phyloP scores from a whole-genome alignment of 1,140 invertebrate genomes.

The Monochamus saltuarius region DNA sequence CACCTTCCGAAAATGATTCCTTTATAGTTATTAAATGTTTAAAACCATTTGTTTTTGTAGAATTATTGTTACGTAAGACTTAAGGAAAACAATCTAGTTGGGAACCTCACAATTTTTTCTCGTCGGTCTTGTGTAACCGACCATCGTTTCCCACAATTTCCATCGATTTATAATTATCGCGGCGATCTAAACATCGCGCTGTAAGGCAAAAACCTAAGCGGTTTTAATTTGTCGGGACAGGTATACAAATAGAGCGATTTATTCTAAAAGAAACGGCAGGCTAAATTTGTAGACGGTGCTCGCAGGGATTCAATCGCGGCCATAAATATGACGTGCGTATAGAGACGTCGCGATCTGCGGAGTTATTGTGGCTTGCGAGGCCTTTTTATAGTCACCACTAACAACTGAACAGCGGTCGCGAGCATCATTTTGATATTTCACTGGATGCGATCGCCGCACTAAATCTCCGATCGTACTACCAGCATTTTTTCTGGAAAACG shows the following conservation, averaged over 20 bases:
- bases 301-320: conserved; percentile 22
- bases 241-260: conserved; percentile 39
- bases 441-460: conserved; percentile 17
- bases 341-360: conserved; percentile 26
- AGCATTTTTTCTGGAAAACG: background rate
- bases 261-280: conserved; percentile 29
- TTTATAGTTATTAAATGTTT: too few relatives aligned
- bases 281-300: conserved; percentile 34
- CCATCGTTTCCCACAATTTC: too few relatives aligned
- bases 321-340: conserved; percentile 32
- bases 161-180: too few relatives aligned
- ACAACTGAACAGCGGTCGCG: conserved; percentile 24
- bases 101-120: too few relatives aligned
- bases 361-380: conserved; percentile 31
- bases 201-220: conserved; percentile 7
- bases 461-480: conserved; percentile 8
- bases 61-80: too few relatives aligned
- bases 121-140: too few relatives aligned
- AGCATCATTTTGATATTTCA: conserved; percentile 28
- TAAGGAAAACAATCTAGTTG: too few relatives aligned
- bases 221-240: conserved; percentile 32
- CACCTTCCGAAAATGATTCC: too few relatives aligned
- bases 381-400: conserved; percentile 27
- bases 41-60: too few relatives aligned
- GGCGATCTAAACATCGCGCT: too few relatives aligned